phyloP scores from a whole-genome alignment of 53 echinoderm and acorn worm species.

The Glandiceps talaboti region DNA sequence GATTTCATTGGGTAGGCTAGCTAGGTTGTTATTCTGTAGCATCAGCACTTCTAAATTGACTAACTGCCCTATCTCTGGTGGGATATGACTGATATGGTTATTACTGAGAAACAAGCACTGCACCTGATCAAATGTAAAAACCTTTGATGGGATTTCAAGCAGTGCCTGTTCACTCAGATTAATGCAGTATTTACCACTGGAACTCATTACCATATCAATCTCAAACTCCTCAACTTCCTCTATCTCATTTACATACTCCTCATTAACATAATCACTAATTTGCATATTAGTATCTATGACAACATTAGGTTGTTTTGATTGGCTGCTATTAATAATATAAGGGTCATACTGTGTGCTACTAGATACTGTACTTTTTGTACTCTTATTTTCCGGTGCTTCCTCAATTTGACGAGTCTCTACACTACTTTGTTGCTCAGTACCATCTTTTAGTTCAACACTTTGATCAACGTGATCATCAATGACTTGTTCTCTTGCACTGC shows the following conservation, averaged over 20 bases:
- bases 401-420: not conserved
- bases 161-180: conserved; percentile 41
- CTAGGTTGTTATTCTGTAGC: conserved; percentile 35
- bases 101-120: conserved; percentile 44
- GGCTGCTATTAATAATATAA: not conserved
- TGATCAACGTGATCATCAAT: not conserved
- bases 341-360: not conserved
- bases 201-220: conserved; percentile 19
- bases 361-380: not conserved
- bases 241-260: not conserved
- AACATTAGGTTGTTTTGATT: not conserved
- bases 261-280: not conserved
- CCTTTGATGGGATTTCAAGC: conserved; percentile 13
- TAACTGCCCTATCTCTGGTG: conserved; percentile 22
- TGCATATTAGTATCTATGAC: not conserved
- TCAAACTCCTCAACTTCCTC: conserved; percentile 17
- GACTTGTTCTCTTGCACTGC: not conserved
- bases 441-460: not conserved
- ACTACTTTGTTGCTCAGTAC: not conserved
- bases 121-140: conserved; percentile 30
- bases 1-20: conserved; percentile 35
- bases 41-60: conserved; percentile 29
- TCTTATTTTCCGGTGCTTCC: not conserved
- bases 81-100: conserved; percentile 31
- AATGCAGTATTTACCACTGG: conserved; percentile 46